Conservation (phyloP, 1,140 invertebrate genomes). For the Drosophila bifasciata region DNA sequence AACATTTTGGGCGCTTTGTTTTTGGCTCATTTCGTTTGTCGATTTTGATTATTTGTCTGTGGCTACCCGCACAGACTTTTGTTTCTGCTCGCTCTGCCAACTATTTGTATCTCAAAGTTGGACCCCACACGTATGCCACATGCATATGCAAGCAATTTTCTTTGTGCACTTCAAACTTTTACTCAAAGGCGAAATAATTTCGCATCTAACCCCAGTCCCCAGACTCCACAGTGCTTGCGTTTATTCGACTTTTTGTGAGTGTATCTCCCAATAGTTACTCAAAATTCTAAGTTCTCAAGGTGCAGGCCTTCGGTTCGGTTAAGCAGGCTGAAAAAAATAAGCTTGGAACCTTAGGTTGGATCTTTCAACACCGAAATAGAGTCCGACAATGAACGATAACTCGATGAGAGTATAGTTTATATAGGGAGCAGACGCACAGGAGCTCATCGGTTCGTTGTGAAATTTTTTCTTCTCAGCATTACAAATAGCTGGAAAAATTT, state of each 20-base stretch:
- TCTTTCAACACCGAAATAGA: too few relatives aligned
- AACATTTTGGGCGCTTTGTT: conserved; percentile 81
- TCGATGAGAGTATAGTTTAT: too few relatives aligned
- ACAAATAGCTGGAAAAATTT: too few relatives aligned
- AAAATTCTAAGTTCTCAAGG: conserved; percentile 6
- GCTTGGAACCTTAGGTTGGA: too few relatives aligned
- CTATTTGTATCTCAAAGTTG: conserved; percentile 78
- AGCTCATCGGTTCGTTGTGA: too few relatives aligned
- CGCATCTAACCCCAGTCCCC: not conserved
- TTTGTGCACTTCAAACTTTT: conserved; percentile 62
- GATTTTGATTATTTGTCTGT: conserved; percentile 82
- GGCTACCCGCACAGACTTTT: conserved; percentile 61
- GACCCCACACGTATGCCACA: conserved; percentile 57
- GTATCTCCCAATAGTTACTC: not conserved
- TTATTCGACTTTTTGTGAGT: too few relatives aligned
- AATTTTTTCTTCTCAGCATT: too few relatives aligned
- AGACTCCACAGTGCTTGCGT: too few relatives aligned
- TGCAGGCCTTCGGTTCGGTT: not conserved
- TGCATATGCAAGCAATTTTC: conserved; percentile 48
- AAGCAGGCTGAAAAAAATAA: too few relatives aligned
- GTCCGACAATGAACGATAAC: too few relatives aligned
- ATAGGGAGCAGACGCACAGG: too few relatives aligned
- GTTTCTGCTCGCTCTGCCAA: conserved; percentile 52
- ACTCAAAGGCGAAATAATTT: conserved; percentile 48
- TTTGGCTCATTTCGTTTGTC: conserved; percentile 80